Base-by-base conservation (phyloP, 2,888 invertebrate species). In the Selenia dentaria region DNA sequence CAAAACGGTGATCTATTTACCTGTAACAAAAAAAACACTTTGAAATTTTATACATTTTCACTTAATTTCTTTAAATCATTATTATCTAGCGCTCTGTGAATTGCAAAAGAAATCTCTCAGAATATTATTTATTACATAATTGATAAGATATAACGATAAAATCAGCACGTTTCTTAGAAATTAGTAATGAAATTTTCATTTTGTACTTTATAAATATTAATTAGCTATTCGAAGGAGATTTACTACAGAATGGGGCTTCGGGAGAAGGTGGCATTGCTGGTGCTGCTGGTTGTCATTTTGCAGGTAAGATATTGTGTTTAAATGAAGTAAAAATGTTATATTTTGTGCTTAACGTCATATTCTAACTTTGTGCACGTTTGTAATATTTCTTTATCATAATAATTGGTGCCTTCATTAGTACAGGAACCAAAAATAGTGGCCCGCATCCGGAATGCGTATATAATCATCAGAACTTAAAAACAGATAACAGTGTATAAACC, bases 221-320 rank as follows among this genome's bases (percentile, higher is more conserved):
- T 38, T 25, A 28, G 38, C 51, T 42, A 26, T 11, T 18, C 42
- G 45, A 5, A 25, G 35, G 38, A 43, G 54, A 46, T 39, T 64
- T 65, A 57, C 20, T 57, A 43, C 59, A 70, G 49, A 52, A 84
- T 83, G 84, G 72, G 72, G 29, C 61, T 74, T 40, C 69, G 70
- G 28, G 70, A 74, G 57, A 79, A 76, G 58, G 71, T 76, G 62
- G 61, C 70, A 34, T n/a, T n/a, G n/a, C 57, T 78, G 54, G 22
- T 64, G 36, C 43, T 74, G 16, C 36, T 69, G 38, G 55, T 54
- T 33, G 43, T 70, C 14, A 38, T 68, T 39, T 28, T 60, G 10
- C 73, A 75, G 80, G 84, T 84, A 65, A 51, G 9, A 8, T 10
- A 25, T 25, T 16, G 16, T 4, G 2, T 16, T 16, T 16, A 2